Percentiles rank a stretch among this genome's conserved stretches.
phyloP scores from a whole-genome alignment of 2,888 invertebrate species.

The Keiferia lycopersicella region DNA sequence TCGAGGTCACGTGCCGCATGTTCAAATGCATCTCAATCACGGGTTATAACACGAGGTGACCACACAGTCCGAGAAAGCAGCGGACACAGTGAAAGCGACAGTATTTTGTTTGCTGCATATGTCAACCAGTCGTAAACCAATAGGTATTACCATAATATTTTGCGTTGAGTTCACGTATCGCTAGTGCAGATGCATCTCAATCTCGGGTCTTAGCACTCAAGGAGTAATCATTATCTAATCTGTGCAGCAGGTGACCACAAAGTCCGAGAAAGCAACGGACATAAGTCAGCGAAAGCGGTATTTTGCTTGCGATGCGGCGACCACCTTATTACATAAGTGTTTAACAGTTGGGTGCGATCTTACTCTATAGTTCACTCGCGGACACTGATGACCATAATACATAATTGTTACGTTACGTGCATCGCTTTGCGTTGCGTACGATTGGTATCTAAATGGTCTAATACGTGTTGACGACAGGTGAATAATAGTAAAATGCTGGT shows the following conservation, averaged over 20 bases:
- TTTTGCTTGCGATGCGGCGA: conserved; percentile 54
- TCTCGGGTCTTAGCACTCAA: conserved; percentile 28
- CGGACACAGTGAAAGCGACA: too few species aligned
- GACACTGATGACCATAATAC: conserved; percentile 10
- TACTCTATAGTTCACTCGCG: not conserved
- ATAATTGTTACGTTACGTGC: conserved; percentile 6
- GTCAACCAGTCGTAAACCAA: too few species aligned
- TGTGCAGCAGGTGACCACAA: conserved; percentile 37
- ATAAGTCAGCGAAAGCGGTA: conserved; percentile 66
- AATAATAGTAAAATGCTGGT: too few species aligned
- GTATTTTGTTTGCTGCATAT: too few species aligned
- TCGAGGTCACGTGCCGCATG: too few species aligned
- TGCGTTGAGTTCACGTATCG: too few species aligned
- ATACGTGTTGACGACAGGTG: not conserved
- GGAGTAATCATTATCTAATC: conserved; percentile 31
- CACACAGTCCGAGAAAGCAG: too few species aligned
- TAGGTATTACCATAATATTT: too few species aligned
- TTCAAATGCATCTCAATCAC: too few species aligned
- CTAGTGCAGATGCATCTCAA: too few species aligned
- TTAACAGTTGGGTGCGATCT: conserved; percentile 39
- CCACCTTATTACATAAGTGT: conserved; percentile 59
- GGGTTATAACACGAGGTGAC: too few species aligned
- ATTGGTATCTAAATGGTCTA: not conserved
- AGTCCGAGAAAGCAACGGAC: conserved; percentile 69
- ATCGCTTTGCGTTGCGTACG: not conserved